A percentile compares a stretch with the other conserved stretches of the same genome.
These are phyloP conservation scores for Pammene aurita DNA, from an alignment of 2,888 invertebrate genomes.

Conservation along the genomic window DNA sequence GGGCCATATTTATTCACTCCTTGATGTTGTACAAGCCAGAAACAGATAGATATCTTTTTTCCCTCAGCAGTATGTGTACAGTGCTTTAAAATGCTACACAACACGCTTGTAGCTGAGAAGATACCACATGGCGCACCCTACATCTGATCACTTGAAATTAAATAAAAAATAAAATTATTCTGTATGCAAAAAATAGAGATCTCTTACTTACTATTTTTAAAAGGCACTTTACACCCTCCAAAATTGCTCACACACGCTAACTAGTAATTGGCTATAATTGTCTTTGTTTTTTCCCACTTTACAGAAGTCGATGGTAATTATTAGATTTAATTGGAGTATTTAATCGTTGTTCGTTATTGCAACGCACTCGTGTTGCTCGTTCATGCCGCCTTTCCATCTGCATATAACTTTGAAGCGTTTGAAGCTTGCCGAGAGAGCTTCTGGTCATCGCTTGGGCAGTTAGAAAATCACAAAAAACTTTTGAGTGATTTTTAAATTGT, in stretches of 20 bases:
- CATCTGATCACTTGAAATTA: too few relatives aligned
- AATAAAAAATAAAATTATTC: not conserved
- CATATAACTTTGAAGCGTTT: not conserved
- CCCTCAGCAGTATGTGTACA: too few relatives aligned
- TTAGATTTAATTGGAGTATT: conserved; percentile 30
- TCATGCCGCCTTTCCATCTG: not conserved
- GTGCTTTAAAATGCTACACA: too few relatives aligned
- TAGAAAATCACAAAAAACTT: not conserved
- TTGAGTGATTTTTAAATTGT: not conserved
- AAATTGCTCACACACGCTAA: not conserved
- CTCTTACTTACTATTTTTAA: not conserved
- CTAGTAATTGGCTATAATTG: conserved; percentile 31
- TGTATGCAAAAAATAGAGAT: too few relatives aligned
- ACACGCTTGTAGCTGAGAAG: too few relatives aligned
- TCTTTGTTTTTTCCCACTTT: conserved; percentile 37
- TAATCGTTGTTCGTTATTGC: conserved; percentile 30
- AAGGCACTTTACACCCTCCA: not conserved
- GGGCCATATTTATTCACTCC: too few relatives aligned
- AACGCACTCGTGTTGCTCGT: conserved; percentile 16
- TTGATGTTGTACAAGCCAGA: too few relatives aligned
- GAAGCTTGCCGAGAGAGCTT: not conserved
- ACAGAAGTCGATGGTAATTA: conserved; percentile 42
- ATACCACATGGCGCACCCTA: too few relatives aligned
- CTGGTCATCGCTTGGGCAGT: not conserved
- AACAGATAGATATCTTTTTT: too few relatives aligned